Percentiles rank a stretch among this genome's conserved stretches.
phyloP scores from a whole-genome alignment of 2,113 vertebrate genomes.

The Isurus oxyrinchus region DNA sequence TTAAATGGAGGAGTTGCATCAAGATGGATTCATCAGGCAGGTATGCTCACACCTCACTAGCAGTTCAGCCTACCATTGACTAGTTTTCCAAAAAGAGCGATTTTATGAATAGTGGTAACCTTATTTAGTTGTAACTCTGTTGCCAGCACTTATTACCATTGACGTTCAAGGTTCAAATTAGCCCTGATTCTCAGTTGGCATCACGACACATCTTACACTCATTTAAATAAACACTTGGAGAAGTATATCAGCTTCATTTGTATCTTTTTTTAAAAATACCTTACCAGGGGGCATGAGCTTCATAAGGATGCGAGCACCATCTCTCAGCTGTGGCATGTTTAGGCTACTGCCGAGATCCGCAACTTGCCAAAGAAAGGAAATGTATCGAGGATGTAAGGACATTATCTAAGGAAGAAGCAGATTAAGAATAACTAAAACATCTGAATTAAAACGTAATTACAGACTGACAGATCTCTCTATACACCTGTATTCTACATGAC shows the following conservation, averaged over 20 bases:
- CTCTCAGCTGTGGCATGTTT: constrained; percentile 93
- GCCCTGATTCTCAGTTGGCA: not conserved
- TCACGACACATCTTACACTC: not conserved
- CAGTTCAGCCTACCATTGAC: not conserved
- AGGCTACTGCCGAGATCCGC: constrained; percentile 93
- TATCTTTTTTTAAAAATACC: constrained; percentile 22
- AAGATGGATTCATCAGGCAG: not conserved
- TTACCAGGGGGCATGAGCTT: constrained; percentile 98
- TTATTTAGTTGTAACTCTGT: not conserved
- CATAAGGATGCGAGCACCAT: constrained; percentile 95
- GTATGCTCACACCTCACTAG: not conserved
- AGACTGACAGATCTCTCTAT: not conserved
- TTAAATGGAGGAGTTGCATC: not conserved
- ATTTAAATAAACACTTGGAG: not conserved
- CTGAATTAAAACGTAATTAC: not conserved
- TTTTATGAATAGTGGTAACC: not conserved
- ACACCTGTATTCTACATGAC: not conserved
- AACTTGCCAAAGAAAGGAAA: constrained; percentile 99
- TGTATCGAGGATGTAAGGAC: constrained; percentile 95
- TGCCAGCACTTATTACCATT: not conserved
- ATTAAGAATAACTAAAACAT: constrained; percentile 24
- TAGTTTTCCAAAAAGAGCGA: not conserved
- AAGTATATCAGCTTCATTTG: not conserved
- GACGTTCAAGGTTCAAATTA: not conserved
- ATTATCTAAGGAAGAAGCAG: constrained; percentile 75